Conservation (phyloP, 2,888 invertebrate species). For the Flexamia atlantica region DNA sequence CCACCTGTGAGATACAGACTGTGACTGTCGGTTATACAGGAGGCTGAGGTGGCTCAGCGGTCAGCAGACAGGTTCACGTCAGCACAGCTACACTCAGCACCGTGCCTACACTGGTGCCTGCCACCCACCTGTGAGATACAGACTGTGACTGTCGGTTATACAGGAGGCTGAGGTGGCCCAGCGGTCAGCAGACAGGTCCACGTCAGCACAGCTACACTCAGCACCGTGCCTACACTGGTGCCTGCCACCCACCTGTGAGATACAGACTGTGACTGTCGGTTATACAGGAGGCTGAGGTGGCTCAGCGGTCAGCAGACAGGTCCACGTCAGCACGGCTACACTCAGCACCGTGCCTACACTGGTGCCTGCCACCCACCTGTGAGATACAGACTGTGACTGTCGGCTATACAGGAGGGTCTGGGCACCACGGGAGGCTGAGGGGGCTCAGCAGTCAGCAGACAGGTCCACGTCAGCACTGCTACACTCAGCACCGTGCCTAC, state of each 20-base stretch:
- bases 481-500: conserved; percentile 82
- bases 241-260: conserved; percentile 79
- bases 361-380: conserved; percentile 80
- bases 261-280: too few species aligned
- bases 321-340: conserved; percentile 83
- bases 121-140: conserved; percentile 77
- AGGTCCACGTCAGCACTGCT: conserved; percentile 82
- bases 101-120: conserved; percentile 81
- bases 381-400: too few species aligned
- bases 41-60: conserved; percentile 73
- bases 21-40: conserved; percentile 65
- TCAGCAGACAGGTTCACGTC: conserved; percentile 82
- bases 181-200: conserved; percentile 82
- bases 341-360: conserved; percentile 82
- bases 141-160: too few species aligned
- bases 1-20: conserved; percentile 74
- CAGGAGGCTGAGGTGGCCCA: conserved; percentile 72
- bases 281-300: conserved; percentile 71
- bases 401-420: too few species aligned
- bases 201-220: conserved; percentile 80
- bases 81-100: conserved; percentile 82
- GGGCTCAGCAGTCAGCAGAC: conserved; percentile 77
- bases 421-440: conserved; percentile 71
- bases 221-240: conserved; percentile 82
- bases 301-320: conserved; percentile 79